Conservation (phyloP, 2,797 vertebrate species). For the Nyctibius grandis region DNA sequence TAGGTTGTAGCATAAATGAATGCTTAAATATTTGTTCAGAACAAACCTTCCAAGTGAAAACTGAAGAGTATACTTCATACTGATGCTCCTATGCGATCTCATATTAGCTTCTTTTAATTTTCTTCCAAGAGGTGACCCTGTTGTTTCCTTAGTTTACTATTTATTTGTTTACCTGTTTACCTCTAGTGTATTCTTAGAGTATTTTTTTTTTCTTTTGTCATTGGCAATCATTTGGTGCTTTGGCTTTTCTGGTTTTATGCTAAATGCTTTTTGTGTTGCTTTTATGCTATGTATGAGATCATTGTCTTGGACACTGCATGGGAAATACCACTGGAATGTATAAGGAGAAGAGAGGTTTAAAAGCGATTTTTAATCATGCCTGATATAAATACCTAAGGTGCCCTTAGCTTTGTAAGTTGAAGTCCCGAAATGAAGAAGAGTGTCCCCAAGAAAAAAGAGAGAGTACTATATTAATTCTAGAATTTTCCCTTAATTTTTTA, state of each 20-base stretch:
- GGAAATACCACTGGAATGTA: background rate
- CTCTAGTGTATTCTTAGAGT: background rate
- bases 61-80: background rate
- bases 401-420: background rate
- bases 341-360: background rate
- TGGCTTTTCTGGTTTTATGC: background rate
- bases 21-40: background rate
- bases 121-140: background rate
- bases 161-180: background rate
- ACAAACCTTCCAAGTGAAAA: background rate
- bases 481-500: background rate
- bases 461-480: background rate
- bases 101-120: background rate
- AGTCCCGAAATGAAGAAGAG: background rate
- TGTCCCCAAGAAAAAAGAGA: background rate
- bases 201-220: background rate
- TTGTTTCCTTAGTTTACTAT: background rate
- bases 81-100: background rate
- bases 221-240: background rate
- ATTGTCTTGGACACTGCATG: background rate
- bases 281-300: background rate
- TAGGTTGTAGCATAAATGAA: background rate
- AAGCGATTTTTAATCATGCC: background rate
- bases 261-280: background rate
- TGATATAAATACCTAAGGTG: background rate